Evolutionary conservation across 2,888 invertebrate genomes (phyloP), one percentile per base, ranked within the genome.

Genomic region (Parthenolecanium corni): DNA sequence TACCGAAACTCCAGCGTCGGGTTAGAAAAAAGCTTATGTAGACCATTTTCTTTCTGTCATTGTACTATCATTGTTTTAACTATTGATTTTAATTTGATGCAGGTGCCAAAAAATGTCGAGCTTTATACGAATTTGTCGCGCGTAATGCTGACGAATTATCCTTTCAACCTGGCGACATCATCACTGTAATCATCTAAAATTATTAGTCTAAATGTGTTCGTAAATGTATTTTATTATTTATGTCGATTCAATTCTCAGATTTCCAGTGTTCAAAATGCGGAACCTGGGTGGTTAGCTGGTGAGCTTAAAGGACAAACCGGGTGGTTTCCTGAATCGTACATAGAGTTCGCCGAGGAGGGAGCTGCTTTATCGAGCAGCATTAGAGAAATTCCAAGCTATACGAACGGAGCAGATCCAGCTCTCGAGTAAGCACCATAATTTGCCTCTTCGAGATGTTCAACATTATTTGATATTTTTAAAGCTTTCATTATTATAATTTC

Each of bases 211-310:
- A 16, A 49, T 16, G 20, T 12, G 3, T 12, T 16, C 20, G 5
- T 44, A 5, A 16, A 6, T 44, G 3, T 44, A 5, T 16, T 44
- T 44, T 16, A 44, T 44, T 12, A 5, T 44, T 44, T 44, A 12
- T 44, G n/a, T 44, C n/a, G n/a, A n/a, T n/a, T n/a, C n/a, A n/a
- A n/a, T 16, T 44, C 12, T 6, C 9, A 58, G 53, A 47, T 25
- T 40, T 46, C 53, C 5, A 58, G 31, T 44, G 44, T 69, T 11
- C 89, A 90, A 70, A 86, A 85, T 68, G 88, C 92, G 0, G 97
- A 97, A 72, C 94, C 94, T 0, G 97, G 96, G n/a, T 98, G 97
- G 95, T 77, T 90, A 69, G 90, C 92, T 68, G 97, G 97, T 0
- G 87, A 89, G 70, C 84, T 92, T 31, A 80, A 89, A 71, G 95